Percentiles rank a stretch among this genome's conserved stretches.
Evolutionary conservation across 2,888 invertebrate genomes (phyloP).

Genomic region (Philereme transversata): DNA sequence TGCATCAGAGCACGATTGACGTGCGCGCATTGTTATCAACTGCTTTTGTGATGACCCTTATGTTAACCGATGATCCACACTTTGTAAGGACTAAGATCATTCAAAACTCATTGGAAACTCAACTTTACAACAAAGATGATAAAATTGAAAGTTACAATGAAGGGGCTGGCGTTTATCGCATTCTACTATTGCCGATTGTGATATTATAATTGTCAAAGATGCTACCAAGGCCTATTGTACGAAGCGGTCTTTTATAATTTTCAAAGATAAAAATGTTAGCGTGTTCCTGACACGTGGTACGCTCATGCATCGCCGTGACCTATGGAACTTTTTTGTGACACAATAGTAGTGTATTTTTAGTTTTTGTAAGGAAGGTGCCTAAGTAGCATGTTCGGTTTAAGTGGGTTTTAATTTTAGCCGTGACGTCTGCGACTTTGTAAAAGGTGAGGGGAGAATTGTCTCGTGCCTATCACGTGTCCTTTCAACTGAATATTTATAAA

Average conservation of each 20-base stretch:
- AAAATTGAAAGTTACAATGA: conserved; percentile 48
- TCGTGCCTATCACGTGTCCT: conserved; percentile 76
- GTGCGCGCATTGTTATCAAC: conserved; percentile 81
- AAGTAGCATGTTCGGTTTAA: conserved; percentile 82
- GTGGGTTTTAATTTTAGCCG: conserved; percentile 82
- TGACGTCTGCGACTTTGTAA: conserved; percentile 69
- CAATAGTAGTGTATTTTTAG: conserved; percentile 81
- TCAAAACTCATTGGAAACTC: conserved; percentile 50
- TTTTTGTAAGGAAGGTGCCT: conserved; percentile 82
- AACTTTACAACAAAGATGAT: conserved; percentile 58
- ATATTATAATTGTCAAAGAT: conserved; percentile 85
- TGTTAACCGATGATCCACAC: conserved; percentile 64
- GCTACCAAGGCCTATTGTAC: conserved; percentile 81
- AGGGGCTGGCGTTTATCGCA: conserved; percentile 54
- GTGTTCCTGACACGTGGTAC: conserved; percentile 82
- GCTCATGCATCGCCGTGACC: conserved; percentile 78
- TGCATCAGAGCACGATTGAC: conserved; percentile 84
- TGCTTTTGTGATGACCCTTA: conserved; percentile 84
- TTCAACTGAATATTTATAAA: conserved; percentile 60
- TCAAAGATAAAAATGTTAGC: conserved; percentile 82
- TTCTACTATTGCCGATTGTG: conserved; percentile 52
- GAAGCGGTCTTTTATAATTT: conserved; percentile 79
- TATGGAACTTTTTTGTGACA: conserved; percentile 82
- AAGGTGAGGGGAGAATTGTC: conserved; percentile 78
- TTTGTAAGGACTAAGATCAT: conserved; percentile 52